A percentile compares a stretch with the other conserved stretches of the same genome.
Evolutionary conservation across 2,113 vertebrate genomes (phyloP).

Genomic region (Odontophorus gujanensis): DNA sequence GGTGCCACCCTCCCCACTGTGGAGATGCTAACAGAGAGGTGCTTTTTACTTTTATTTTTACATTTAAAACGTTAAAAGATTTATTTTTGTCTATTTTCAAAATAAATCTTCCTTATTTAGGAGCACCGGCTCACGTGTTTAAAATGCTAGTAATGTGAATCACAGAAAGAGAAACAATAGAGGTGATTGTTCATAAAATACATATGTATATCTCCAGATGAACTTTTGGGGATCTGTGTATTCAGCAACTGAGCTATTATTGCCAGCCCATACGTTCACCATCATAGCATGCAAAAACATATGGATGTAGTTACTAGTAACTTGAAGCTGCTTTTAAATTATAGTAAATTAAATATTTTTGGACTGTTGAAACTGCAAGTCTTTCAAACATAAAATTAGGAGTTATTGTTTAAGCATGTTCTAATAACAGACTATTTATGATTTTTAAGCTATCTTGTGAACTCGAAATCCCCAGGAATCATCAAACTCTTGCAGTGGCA

Average conservation of each 20-base stretch:
- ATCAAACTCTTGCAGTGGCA: neutral
- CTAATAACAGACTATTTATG: neutral
- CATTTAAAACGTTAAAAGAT: rapidly evolving
- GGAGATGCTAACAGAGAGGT: neutral
- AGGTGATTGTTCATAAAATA: neutral
- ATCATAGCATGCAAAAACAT: neutral
- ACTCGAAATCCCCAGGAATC: neutral
- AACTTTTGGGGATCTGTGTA: neutral
- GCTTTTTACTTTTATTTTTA: neutral
- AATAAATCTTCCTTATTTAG: neutral
- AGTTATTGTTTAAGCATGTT: neutral
- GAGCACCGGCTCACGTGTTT: neutral
- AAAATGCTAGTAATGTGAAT: neutral
- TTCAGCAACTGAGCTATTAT: neutral
- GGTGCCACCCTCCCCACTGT: neutral
- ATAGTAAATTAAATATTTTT: constrained; percentile 10
- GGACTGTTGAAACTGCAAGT: neutral
- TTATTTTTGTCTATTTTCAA: neutral
- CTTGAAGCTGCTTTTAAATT: neutral
- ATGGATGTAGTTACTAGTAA: constrained; percentile 6
- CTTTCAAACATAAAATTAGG: neutral
- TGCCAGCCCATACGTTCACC: neutral
- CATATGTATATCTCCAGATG: neutral
- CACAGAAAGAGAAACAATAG: neutral
- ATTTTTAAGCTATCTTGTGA: neutral